phyloP scores from a whole-genome alignment of 1,140 invertebrate genomes.

The Lycorma delicatula region DNA sequence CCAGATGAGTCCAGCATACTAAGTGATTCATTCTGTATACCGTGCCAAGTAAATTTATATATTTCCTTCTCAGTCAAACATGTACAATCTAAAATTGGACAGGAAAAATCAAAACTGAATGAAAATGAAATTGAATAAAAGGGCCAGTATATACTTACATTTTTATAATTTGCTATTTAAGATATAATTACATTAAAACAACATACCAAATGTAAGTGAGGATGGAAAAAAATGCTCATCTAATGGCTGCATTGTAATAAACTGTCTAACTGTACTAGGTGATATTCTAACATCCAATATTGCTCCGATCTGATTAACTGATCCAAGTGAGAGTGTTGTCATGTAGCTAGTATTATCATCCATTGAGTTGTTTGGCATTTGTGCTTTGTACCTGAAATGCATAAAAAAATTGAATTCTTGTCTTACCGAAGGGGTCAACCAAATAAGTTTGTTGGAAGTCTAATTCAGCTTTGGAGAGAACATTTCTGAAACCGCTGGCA shows the following conservation, averaged over 20 bases:
- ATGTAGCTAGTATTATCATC: neutral
- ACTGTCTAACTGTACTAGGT: conserved; percentile 34
- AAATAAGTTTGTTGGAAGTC: too few species aligned
- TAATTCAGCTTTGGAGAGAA: too few species aligned
- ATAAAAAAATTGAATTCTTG: too few species aligned
- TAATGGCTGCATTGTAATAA: conserved; percentile 42
- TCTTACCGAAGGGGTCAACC: too few species aligned
- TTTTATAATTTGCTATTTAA: too few species aligned
- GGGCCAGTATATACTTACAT: too few species aligned
- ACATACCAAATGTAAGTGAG: conserved; percentile 64
- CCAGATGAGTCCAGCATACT: conserved; percentile 50
- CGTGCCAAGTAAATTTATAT: conserved; percentile 45
- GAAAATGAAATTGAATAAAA: too few species aligned
- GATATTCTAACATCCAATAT: conserved; percentile 39
- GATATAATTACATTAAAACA: too few species aligned
- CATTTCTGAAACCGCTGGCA: too few species aligned
- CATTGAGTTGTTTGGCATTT: neutral
- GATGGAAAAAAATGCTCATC: conserved; percentile 77
- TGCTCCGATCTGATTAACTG: too few species aligned
- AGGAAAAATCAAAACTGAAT: conserved; percentile 7
- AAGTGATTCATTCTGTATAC: conserved; percentile 57
- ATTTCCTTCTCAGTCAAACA: conserved; percentile 43
- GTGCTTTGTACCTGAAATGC: neutral
- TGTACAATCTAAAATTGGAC: conserved; percentile 40
- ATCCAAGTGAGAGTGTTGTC: neutral